These are phyloP conservation scores for Dryadula phaetusa DNA, from an alignment of 2,888 invertebrate species.

Conservation along the genomic window DNA sequence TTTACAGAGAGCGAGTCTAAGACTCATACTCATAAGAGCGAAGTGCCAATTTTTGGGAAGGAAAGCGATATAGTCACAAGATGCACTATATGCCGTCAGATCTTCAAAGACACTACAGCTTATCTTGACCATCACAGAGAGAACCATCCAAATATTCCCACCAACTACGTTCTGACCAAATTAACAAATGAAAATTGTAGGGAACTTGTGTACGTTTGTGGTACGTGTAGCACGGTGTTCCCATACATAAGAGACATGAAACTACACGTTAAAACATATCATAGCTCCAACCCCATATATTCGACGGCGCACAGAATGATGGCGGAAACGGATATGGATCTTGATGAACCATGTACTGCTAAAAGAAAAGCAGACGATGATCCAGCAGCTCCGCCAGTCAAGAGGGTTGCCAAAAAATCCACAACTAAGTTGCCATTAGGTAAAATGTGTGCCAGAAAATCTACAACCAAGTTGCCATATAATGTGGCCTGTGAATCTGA, in stretches of 20 bases:
- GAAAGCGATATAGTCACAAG: conserved; percentile 70
- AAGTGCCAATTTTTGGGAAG: conserved; percentile 57
- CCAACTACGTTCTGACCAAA: conserved; percentile 62
- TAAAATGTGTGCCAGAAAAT: conserved; percentile 57
- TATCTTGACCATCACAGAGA: conserved; percentile 66
- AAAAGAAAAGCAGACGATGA: conserved; percentile 26
- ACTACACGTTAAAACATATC: conserved; percentile 56
- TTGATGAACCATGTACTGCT: conserved; percentile 34
- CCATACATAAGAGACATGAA: conserved; percentile 55
- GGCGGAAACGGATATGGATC: conserved; percentile 32
- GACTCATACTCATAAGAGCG: conserved; percentile 57
- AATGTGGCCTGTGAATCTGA: conserved; percentile 51
- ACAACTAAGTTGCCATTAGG: conserved; percentile 71
- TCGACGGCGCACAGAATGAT: conserved; percentile 38
- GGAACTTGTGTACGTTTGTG: conserved; percentile 51
- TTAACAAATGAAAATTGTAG: conserved; percentile 48
- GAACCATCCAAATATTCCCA: conserved; percentile 52
- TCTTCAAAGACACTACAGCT: conserved; percentile 57
- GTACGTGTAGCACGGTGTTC: conserved; percentile 58
- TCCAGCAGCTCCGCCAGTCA: conserved; percentile 22
- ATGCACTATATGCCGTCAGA: conserved; percentile 70
- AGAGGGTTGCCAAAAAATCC: conserved; percentile 74
- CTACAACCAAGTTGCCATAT: conserved; percentile 65
- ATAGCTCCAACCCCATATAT: conserved; percentile 52
- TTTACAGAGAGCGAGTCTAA: conserved; percentile 50